phyloP scores from a whole-genome alignment of 2,888 invertebrate species.

The Liopterus haemorrhoidalis region DNA sequence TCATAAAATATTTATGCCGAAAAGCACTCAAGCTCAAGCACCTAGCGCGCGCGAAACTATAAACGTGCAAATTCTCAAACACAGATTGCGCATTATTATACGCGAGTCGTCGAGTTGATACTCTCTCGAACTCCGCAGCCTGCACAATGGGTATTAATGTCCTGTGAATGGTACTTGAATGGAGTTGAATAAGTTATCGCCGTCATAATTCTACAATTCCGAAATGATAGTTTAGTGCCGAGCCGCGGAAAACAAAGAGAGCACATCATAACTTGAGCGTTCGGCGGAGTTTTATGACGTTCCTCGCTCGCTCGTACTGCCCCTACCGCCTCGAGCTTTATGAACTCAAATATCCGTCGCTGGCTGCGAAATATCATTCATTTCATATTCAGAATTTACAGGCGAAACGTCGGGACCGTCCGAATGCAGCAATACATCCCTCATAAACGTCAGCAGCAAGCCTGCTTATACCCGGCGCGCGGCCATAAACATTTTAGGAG shows the following conservation, averaged over 20 bases:
- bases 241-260: slow-evolving; percentile 16
- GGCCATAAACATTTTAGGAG: slow-evolving; percentile 43
- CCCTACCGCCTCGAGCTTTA: slow-evolving; percentile 7
- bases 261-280: too few relatives aligned
- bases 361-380: slow-evolving; percentile 15
- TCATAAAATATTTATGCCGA: slow-evolving; percentile 20
- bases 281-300: too few relatives aligned
- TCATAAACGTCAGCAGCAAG: slow-evolving; percentile 45
- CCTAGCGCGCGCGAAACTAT: slow-evolving; percentile 7
- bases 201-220: slow-evolving; percentile 18
- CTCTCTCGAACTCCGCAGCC: too few relatives aligned
- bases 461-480: slow-evolving; percentile 39
- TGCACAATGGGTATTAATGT: slow-evolving; percentile 24
- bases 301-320: neutral
- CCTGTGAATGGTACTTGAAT: slow-evolving; percentile 12
- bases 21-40: slow-evolving; percentile 13
- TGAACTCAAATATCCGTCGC: slow-evolving; percentile 16
- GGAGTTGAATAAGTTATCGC: slow-evolving; percentile 15
- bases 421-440: slow-evolving; percentile 36
- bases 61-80: slow-evolving; percentile 13
- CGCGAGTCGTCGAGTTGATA: too few relatives aligned
- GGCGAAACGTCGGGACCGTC: neutral
- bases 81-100: slow-evolving; percentile 9
- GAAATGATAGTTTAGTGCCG: slow-evolving; percentile 19
- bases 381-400: slow-evolving; percentile 15